Conservation (phyloP, 1,140 invertebrate species). For the Apis cerana region DNA sequence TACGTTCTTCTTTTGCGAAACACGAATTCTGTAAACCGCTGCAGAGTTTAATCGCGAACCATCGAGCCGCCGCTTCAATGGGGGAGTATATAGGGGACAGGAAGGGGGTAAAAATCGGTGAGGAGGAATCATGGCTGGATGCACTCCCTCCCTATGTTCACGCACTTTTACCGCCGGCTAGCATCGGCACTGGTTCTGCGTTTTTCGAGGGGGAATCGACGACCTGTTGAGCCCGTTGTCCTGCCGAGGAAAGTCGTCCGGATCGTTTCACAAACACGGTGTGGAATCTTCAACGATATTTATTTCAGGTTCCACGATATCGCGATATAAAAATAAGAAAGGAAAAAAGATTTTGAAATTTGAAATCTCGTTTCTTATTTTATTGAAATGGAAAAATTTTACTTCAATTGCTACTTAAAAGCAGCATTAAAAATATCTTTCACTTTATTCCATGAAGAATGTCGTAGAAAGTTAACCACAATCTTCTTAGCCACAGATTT, state of each 20-base stretch:
- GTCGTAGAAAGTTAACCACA: not conserved
- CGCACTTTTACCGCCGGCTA: conserved; percentile 73
- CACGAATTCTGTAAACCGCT: conserved; percentile 46
- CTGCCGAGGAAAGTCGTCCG: conserved; percentile 50
- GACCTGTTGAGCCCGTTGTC: conserved; percentile 73
- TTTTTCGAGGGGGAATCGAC: conserved; percentile 68
- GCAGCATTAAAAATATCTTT: not conserved
- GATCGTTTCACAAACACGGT: conserved; percentile 33
- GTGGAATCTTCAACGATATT: not conserved
- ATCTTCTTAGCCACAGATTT: no score
- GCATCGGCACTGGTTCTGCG: conserved; percentile 59
- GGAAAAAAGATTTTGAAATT: not conserved
- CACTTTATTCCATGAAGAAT: not conserved
- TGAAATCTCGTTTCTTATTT: not conserved
- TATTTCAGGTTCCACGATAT: not conserved
- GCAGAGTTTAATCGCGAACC: conserved; percentile 59
- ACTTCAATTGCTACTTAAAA: not conserved
- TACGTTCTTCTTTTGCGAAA: conserved; percentile 42
- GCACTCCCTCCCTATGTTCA: conserved; percentile 77
- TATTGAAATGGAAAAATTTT: not conserved
- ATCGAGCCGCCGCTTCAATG: conserved; percentile 51
- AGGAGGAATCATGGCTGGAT: conserved; percentile 78
- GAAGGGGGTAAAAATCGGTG: conserved; percentile 79
- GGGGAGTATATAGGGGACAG: conserved; percentile 52
- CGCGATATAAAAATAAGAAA: no score